Evolutionary conservation across 2,797 vertebrate species (phyloP), one percentile per base, ranked within the genome.

Genomic region (Clamator glandarius): DNA sequence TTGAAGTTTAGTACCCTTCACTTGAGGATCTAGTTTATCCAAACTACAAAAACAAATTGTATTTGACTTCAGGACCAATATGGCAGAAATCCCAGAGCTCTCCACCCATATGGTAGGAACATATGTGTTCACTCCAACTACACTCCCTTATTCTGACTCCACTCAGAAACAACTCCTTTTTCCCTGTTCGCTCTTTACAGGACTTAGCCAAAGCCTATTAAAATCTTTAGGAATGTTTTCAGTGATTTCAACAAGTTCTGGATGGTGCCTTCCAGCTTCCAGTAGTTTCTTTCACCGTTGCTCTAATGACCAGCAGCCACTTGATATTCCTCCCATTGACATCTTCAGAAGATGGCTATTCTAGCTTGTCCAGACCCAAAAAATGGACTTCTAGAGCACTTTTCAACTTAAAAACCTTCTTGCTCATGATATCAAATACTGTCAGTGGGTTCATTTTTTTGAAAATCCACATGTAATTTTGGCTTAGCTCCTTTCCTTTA

Each of bases 31-130:
- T 72, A 84, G 66, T 95, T 94, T 88, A 92, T 95, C 58, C 4
- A 20, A 92, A 90, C 70, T 86, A 91, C 77, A 90, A 82, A 93
- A 91, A 84, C 51, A 88, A 96, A 91, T 91, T 90, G 57, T 90
- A 91, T 91, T 91, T 91, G 73, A 96, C 92, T 95, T 95, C 90
- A 91, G 77, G 93, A 96, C 92, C 95, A 96, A 90, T 90, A 92
- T 93, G 92, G 92, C 90, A 93, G 86, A 96, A 96, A 94, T 94
- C 92, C 95, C 96, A 95, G 95, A 95, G 77, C 80, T 95, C 80
- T 95, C 95, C 87, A 89, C 87, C 92, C 96, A 96, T 96, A 96
- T 96, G 96, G 81, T 82, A 94, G 84, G 84, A 96, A 86, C 94
- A 95, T 94, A 96, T 95, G 95, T 94, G 92, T 92, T 90, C 95